A percentile compares a stretch with the other conserved stretches of the same genome.
These are phyloP conservation scores for Catostomus latipinnis DNA, from an alignment of 2,797 vertebrate species.

Conservation along the genomic window DNA sequence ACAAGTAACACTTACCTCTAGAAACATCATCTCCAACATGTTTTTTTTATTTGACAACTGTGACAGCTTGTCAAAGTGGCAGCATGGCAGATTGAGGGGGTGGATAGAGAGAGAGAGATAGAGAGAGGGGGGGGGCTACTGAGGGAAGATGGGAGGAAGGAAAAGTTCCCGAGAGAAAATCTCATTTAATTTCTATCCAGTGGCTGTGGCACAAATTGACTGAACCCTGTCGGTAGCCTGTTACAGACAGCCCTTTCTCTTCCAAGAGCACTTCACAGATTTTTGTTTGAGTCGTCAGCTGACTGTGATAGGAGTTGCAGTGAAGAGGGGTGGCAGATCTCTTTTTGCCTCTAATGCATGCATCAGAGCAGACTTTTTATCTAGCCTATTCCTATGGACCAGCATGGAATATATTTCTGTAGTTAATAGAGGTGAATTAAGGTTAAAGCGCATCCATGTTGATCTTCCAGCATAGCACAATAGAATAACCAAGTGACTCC, in stretches of 20 bases:
- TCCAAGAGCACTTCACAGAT: conserved; percentile 67
- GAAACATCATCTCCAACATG: conserved; percentile 33
- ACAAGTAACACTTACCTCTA: conserved; percentile 22
- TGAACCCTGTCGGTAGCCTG: conserved; percentile 67
- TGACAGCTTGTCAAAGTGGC: conserved; percentile 47
- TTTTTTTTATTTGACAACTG: conserved; percentile 45
- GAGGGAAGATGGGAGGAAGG: conserved; percentile 15
- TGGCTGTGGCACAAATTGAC: conserved; percentile 67
- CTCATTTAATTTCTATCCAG: conserved; percentile 68
- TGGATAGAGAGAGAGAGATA: conserved; percentile 8
- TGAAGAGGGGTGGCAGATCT: conserved; percentile 5
- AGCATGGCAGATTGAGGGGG: conserved; percentile 35
- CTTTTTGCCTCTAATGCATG: conserved; percentile 16
- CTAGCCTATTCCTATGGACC: conserved; percentile 56
- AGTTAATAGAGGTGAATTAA: conserved; percentile 36
- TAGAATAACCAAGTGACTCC: not conserved
- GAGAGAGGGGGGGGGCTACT: not conserved
- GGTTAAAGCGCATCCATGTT: conserved; percentile 39
- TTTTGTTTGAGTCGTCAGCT: conserved; percentile 61
- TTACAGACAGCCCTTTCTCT: conserved; percentile 59
- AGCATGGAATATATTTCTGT: conserved; percentile 27
- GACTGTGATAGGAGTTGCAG: conserved; percentile 48
- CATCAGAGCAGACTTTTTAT: conserved; percentile 28
- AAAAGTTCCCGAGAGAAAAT: conserved; percentile 57
- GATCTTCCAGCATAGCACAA: conserved; percentile 41